Percentiles rank a stretch among this genome's conserved stretches.
Evolutionary conservation across 1,140 invertebrate species (phyloP).

Genomic region (Odontomachus brunneus): DNA sequence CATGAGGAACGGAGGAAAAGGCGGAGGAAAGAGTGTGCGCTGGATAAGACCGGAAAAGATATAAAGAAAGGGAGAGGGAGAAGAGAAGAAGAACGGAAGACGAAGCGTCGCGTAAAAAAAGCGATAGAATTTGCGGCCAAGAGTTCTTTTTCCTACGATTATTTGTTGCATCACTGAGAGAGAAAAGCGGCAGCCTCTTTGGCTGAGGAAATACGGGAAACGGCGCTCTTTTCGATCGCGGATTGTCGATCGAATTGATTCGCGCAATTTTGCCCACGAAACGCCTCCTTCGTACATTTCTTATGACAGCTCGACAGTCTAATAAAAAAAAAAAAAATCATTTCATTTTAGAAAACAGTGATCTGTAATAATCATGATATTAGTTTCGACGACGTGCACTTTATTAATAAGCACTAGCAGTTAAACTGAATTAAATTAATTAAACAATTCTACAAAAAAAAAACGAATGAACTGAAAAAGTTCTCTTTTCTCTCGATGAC

Average conservation of each 20-base stretch:
- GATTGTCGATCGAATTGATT: conserved; percentile 27
- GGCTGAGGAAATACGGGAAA: not conserved
- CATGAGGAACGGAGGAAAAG: conserved; percentile 56
- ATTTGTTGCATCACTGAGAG: conserved; percentile 36
- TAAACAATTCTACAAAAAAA: too few species aligned
- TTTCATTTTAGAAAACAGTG: too few species aligned
- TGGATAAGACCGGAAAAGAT: conserved; percentile 34
- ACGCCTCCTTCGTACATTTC: too few species aligned
- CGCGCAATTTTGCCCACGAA: not conserved
- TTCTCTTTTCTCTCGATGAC: too few species aligned
- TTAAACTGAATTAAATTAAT: too few species aligned
- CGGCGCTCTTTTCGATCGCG: conserved; percentile 44
- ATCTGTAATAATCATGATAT: too few species aligned
- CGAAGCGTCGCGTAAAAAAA: conserved; percentile 14
- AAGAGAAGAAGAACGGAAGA: conserved; percentile 12
- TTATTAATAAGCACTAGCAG: too few species aligned
- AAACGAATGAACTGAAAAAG: too few species aligned
- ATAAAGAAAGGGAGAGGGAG: conserved; percentile 1
- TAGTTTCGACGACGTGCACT: too few species aligned
- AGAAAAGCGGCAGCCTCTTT: conserved; percentile 3
- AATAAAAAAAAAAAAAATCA: too few species aligned
- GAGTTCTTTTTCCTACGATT: conserved; percentile 45
- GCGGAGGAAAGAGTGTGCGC: conserved; percentile 13
- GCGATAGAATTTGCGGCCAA: conserved; percentile 26
- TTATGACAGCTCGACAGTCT: too few species aligned